Base-by-base conservation (phyloP, 2,888 invertebrate genomes). In the Trichopoda pennipes region DNA sequence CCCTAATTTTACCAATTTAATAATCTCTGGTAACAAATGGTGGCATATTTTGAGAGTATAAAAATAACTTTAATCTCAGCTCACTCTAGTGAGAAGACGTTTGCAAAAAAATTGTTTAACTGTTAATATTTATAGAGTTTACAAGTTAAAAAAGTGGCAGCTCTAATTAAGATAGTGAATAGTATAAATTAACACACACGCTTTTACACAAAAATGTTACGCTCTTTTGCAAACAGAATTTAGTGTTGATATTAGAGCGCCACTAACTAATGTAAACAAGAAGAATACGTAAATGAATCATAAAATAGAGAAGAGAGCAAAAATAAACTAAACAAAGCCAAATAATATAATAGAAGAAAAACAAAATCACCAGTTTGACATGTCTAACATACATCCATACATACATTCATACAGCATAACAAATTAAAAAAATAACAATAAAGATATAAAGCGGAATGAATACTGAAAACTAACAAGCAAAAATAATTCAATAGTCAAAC, bases 291-390 rank as follows among this genome's bases (percentile, higher is more conserved):
- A 60, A 28, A 51, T 38, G 49, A 38, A 58, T 17, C 21, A 38
- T 10, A 32, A 74, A 47, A 61, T n/a, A 44, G 53, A 58, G 21
- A 60, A 53, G 16, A 66, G 12, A 2, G 23, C 3, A 2, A 3
- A 49, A 49, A 53, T 35, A 38, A 53, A 42, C 84, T 80, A 68
- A 66, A 32, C 19, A 56, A 51, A 66, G 44, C 55, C 17, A 32
- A 44, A 23, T 55, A 58, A 85, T 63, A 81, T 77, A 81, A 87
- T 84, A 87, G 87, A 86, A 87, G 86, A 47, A 47, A 75, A 8
- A 60, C 19, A 47, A 56, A 56, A 79, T 53, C 75, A 76, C 75
- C 75, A 73, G 60, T 78, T 49, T 68, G 66, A 69, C 60, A 66
- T 64, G 79, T 63, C 78, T 44, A 44, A 58, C 56, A 17, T 14